phyloP scores from a whole-genome alignment of 2,888 invertebrate genomes.

The Oscheius sp. region DNA sequence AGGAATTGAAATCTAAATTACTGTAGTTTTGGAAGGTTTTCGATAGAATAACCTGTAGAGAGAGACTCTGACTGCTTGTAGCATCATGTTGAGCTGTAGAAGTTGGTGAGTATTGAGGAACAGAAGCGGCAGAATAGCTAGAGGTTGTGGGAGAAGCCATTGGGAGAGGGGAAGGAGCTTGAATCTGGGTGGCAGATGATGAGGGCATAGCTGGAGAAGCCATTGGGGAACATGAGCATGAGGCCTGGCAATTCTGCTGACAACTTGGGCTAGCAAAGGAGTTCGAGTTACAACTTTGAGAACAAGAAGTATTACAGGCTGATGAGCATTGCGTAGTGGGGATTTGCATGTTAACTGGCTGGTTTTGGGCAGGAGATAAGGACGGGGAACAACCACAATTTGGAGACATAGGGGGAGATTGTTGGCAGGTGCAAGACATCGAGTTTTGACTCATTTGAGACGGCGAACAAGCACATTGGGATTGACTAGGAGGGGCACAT shows the following conservation, averaged over 20 bases:
- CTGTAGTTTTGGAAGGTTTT: background rate
- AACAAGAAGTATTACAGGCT: slow-evolving; percentile 43
- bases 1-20: slow-evolving; percentile 15
- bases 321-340: slow-evolving; percentile 40
- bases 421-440: slow-evolving; percentile 45
- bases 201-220: background rate
- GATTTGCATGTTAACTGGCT: slow-evolving; percentile 29
- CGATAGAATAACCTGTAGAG: slow-evolving; percentile 15
- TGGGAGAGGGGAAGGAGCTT: slow-evolving; percentile 3
- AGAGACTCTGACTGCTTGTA: background rate
- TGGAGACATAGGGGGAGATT: slow-evolving; percentile 34
- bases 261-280: slow-evolving; percentile 30
- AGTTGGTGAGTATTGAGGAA: slow-evolving; percentile 30
- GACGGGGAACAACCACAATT: background rate
- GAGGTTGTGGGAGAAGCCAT: no score
- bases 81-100: slow-evolving; percentile 17
- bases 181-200: no score
- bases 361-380: background rate
- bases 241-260: slow-evolving; percentile 40
- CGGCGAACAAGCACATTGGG: background rate
- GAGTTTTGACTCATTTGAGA: slow-evolving; percentile 10
- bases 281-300: slow-evolving; percentile 37
- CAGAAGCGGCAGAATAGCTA: background rate
- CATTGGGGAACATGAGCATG: slow-evolving; percentile 34
- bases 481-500: no score